Conservation (phyloP, 2,888 invertebrate species). For the Drosophila trichaetosa region DNA sequence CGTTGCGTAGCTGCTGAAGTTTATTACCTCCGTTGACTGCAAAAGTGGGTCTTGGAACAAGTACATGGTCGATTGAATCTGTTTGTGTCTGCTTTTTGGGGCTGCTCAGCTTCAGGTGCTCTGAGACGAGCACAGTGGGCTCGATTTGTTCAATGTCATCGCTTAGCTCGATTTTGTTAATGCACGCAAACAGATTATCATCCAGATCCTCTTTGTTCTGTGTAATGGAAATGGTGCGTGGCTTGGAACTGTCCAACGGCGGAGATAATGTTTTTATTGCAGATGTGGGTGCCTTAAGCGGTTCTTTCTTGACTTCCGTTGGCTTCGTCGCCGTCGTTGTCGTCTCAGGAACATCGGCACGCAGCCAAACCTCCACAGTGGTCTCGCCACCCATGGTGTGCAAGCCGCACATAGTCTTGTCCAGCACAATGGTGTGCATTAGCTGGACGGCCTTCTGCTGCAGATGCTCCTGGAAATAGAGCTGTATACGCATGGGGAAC, state of each 20-base stretch:
- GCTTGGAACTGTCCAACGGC: conserved; percentile 38
- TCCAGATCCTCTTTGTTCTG: conserved; percentile 77
- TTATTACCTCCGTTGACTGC: conserved; percentile 30
- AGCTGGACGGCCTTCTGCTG: conserved; percentile 92
- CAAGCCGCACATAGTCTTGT: conserved; percentile 92
- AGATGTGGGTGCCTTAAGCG: background rate
- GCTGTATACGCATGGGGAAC: conserved; percentile 92
- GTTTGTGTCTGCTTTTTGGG: conserved; percentile 52
- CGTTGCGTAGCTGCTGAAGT: conserved; percentile 23
- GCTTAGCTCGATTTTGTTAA: conserved; percentile 81
- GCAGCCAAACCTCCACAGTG: conserved; percentile 90
- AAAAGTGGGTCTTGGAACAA: background rate
- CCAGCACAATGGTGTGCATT: conserved; percentile 92
- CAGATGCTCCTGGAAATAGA: conserved; percentile 90
- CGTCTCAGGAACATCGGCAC: conserved; percentile 63
- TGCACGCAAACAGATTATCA: conserved; percentile 81
- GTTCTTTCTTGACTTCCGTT: conserved; percentile 16
- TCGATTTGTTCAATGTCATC: conserved; percentile 84
- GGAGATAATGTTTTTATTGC: background rate
- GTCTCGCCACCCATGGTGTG: conserved; percentile 95
- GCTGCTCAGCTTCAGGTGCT: conserved; percentile 65
- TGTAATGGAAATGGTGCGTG: conserved; percentile 65
- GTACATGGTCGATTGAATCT: background rate
- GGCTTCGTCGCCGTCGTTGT: background rate
- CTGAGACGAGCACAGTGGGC: conserved; percentile 81